Conservation (phyloP, 2,113 vertebrate species). For the Orientallactaga bullata region DNA sequence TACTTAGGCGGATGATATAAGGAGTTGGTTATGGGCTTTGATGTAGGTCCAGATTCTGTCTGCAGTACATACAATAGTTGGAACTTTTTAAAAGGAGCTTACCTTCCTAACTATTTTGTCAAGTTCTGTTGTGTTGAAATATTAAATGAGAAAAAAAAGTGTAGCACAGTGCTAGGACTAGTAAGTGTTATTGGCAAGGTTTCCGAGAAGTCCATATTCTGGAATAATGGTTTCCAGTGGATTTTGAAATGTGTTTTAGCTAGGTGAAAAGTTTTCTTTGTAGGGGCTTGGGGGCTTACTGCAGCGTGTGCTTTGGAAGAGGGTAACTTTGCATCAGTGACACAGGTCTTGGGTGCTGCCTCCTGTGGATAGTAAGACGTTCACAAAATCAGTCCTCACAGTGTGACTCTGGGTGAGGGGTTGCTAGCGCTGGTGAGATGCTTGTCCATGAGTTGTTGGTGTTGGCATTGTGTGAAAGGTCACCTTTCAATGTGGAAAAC, state of each 20-base stretch:
- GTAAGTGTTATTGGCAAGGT: constrained; percentile 14
- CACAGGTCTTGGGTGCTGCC: constrained; percentile 57
- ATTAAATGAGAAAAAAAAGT: constrained; percentile 14
- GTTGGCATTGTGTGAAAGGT: not conserved
- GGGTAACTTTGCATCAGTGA: constrained; percentile 37
- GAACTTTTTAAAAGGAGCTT: not conserved
- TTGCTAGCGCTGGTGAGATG: not conserved
- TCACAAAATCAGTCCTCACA: not conserved
- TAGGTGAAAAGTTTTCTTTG: constrained; percentile 19
- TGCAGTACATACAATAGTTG: not conserved
- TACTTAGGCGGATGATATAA: constrained; percentile 4
- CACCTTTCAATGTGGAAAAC: not conserved
- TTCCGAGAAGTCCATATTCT: constrained; percentile 15
- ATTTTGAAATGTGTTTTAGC: constrained; percentile 44
- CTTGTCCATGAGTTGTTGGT: not conserved
- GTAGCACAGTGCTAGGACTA: not conserved
- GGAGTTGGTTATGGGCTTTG: constrained; percentile 47
- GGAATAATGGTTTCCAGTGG: constrained; percentile 11
- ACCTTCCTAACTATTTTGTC: constrained; percentile 41
- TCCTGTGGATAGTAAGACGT: constrained; percentile 59
- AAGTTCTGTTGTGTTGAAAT: constrained; percentile 38
- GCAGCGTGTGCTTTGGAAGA: constrained; percentile 36
- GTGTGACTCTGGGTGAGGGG: not conserved
- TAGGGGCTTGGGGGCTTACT: not conserved
- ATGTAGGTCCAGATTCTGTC: not conserved